A percentile compares a stretch with the other conserved stretches of the same genome.
Conservation (phyloP, 2,888 invertebrate genomes). For the Automeris io region DNA sequence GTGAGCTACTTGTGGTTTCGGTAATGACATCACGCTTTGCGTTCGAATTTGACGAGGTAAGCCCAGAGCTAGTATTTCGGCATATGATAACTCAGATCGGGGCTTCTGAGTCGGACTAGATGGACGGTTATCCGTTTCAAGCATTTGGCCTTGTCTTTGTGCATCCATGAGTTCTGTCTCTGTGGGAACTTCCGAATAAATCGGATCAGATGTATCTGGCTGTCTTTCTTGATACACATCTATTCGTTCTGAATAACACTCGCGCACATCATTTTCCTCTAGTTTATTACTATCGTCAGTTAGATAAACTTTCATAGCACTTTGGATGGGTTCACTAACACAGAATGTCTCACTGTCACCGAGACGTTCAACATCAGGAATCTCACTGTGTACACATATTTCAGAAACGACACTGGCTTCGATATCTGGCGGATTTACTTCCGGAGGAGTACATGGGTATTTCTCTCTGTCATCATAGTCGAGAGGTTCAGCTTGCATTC, state of each 20-base stretch:
- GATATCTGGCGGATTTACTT: slow-evolving; percentile 18
- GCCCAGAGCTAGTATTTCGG: slow-evolving; percentile 83
- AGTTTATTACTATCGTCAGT: slow-evolving; percentile 17
- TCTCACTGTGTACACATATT: slow-evolving; percentile 36
- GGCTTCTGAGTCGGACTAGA: slow-evolving; percentile 37
- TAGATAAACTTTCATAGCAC: slow-evolving; percentile 34
- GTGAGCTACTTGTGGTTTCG: slow-evolving; percentile 58
- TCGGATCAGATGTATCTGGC: neutral
- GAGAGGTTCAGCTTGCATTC: slow-evolving; percentile 12
- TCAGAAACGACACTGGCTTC: slow-evolving; percentile 31
- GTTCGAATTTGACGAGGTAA: slow-evolving; percentile 54
- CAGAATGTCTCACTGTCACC: slow-evolving; percentile 44
- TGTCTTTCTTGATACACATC: slow-evolving; percentile 2
- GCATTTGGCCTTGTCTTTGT: slow-evolving; percentile 8
- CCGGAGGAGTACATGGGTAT: slow-evolving; percentile 13
- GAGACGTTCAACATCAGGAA: slow-evolving; percentile 22
- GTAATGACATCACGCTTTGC: slow-evolving; percentile 40
- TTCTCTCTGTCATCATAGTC: slow-evolving; percentile 5
- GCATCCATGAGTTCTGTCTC: neutral
- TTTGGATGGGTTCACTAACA: slow-evolving; percentile 53
- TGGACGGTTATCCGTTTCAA: slow-evolving; percentile 32
- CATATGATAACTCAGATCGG: slow-evolving; percentile 82
- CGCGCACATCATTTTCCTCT: slow-evolving; percentile 6
- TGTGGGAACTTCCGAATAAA: neutral
- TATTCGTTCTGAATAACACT: slow-evolving; percentile 8